Percentiles rank a stretch among this genome's conserved stretches.
phyloP scores from a whole-genome alignment of 2,888 invertebrate genomes.

The Linhomoeus sp. region DNA sequence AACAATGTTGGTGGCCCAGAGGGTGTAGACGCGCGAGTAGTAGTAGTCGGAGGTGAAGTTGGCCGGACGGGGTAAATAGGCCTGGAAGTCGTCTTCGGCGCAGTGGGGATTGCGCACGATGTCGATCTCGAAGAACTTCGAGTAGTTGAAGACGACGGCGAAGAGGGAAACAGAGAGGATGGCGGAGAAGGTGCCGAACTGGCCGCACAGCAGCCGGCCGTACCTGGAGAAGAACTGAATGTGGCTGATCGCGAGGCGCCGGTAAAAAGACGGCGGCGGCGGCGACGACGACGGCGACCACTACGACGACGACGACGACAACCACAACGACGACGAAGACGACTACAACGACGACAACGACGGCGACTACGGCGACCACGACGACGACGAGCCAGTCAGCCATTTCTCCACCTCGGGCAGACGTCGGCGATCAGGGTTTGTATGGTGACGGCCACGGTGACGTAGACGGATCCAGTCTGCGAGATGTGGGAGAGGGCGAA shows the following conservation, averaged over 20 bases:
- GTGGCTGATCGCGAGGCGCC: no score
- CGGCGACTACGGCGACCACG: no score
- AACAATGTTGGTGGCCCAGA: slow-evolving; percentile 79
- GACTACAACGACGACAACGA: no score
- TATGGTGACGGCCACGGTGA: slow-evolving; percentile 20
- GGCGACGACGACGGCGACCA: no score
- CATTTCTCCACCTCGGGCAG: slow-evolving; percentile 11
- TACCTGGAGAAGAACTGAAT: no score
- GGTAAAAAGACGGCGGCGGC: no score
- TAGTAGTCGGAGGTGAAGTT: neutral
- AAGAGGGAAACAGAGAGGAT: slow-evolving; percentile 20
- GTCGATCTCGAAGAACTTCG: slow-evolving; percentile 22
- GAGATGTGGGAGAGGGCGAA: slow-evolving; percentile 20
- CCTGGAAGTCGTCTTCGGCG: no score
- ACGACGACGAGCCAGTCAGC: no score
- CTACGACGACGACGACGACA: no score
- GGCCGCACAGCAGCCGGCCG: no score
- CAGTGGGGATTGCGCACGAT: slow-evolving; percentile 6
- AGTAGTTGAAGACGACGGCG: slow-evolving; percentile 19
- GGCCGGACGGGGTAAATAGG: no score
- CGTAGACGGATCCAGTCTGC: slow-evolving; percentile 22
- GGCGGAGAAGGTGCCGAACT: slow-evolving; percentile 4
- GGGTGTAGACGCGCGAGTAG: slow-evolving; percentile 50
- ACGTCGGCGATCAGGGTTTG: slow-evolving; percentile 21
- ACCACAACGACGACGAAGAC: no score